Conservation (phyloP, 2,888 invertebrate species). For the Oscheius myriophilus region DNA sequence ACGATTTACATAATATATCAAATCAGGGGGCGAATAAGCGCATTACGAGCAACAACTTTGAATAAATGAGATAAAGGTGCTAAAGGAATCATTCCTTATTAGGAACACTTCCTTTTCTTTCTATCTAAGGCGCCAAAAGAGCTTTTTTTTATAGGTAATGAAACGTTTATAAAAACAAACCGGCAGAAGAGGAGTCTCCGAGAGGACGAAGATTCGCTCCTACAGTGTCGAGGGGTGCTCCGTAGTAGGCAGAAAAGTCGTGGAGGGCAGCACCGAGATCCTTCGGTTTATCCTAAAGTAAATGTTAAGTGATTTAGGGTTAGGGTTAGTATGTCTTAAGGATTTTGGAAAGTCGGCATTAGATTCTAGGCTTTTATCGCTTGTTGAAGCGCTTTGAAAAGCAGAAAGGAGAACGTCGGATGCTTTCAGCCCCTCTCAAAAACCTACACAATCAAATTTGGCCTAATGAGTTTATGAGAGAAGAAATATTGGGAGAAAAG, state of each 20-base stretch:
- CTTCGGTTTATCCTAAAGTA: constrained; percentile 40
- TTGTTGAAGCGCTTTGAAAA: neutral
- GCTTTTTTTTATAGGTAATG: neutral
- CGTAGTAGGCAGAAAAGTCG: constrained; percentile 50
- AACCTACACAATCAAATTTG: constrained; percentile 57
- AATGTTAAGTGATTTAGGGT: no score
- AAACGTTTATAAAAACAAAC: constrained; percentile 6
- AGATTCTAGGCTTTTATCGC: neutral
- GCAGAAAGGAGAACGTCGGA: neutral
- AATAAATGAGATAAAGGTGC: constrained; percentile 25
- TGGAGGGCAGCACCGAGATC: constrained; percentile 49
- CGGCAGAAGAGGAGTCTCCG: constrained; percentile 40
- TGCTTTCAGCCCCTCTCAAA: constrained; percentile 17
- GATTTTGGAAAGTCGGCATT: no score
- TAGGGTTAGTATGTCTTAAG: no score
- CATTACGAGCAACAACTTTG: constrained; percentile 26
- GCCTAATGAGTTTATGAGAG: constrained; percentile 63
- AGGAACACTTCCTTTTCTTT: neutral
- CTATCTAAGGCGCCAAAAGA: neutral
- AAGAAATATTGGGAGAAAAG: constrained; percentile 57
- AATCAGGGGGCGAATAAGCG: constrained; percentile 25
- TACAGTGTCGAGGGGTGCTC: constrained; percentile 48
- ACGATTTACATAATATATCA: constrained; percentile 26
- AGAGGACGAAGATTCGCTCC: constrained; percentile 48
- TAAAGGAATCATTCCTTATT: constrained; percentile 9